Evolutionary conservation across 2,888 invertebrate species (phyloP), one percentile per base, ranked within the genome.

Genomic region (Drosophila anceps): DNA sequence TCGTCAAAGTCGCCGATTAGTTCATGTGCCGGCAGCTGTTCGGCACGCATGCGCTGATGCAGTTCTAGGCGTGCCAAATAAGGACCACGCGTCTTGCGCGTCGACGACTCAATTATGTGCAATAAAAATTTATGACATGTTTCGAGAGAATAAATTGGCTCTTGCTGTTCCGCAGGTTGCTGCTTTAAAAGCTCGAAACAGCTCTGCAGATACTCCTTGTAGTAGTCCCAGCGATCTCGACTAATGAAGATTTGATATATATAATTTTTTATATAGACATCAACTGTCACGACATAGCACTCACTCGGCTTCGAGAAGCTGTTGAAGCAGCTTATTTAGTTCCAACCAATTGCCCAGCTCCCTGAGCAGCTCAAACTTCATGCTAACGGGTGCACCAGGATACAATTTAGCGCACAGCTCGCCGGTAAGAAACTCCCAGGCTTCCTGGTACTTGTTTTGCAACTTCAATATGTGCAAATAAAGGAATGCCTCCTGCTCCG

Each of bases 401-500:
- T 96, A 95, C 71, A 96, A 92, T 88, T 95, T 95, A 29, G 94
- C 93, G 63, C 96, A 96, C 1, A 98, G 92, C 0, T 96, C 95
- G 1, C 97, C 95, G 70, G 96, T 96, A n/a, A 98, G 93, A 67
- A 98, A 95, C 62, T 95, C 94, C 44, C 98, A 93, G 13, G 98
- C 96, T 88, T 97, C 97, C 80, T 96, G 95, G 93, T 95, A 96
- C 92, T 98, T 98, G 39, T 95, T 95, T 92, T 96, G 96, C 18
- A 96, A 93, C 87, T 98, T 96, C 53, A 98, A 93, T 72, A 99
- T 96, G 94, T 98, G 96, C 64, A 98, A 94, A 93, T 98, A 98
- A 48, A 99, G 94, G 67, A 97, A 96, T 0, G 98, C 96, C 93
- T 99, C 99, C 93, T 98, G 98, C 92, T 98, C 98, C 0, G 98